Base-by-base conservation (phyloP, 2,113 vertebrate genomes). In the Butorides virescens region DNA sequence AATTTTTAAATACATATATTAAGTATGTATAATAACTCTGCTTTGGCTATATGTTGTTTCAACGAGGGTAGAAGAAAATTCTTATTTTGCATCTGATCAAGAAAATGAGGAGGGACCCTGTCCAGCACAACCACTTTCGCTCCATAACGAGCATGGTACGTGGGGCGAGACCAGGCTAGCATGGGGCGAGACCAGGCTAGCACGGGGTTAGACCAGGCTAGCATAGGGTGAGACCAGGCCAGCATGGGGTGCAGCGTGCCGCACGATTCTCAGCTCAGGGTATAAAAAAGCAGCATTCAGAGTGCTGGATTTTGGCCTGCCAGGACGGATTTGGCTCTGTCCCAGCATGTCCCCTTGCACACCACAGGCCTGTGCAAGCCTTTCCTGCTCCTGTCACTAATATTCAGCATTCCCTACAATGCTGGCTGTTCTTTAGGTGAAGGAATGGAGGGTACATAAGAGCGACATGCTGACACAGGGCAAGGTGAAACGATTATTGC, bases 171-270 rank as follows among this genome's bases (percentile, higher is more conserved):
- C 37, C 37, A 37, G 37, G 37, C 37, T 37, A 37, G 37, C 37
- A 37, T n/a, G n/a, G 42, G 39, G 39, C 9, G 39, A 42, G 56
- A 71, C 29, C 37, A 52, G 80, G 42, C n/a, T n/a, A n/a, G n/a
- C n/a, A n/a, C n/a, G n/a, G n/a, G n/a, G n/a, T n/a, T n/a, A n/a
- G n/a, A n/a, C n/a, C n/a, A n/a, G n/a, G n/a, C n/a, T 42, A 9
- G 58, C 53, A 16, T 7, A 1, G 5, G 1, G 1, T 0, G 0
- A 42, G 56, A 71, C 29, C 37, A 52, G 80, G 42, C n/a, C 37
- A 10, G 58, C 53, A 16, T 8, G 1, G 5, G 1, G 1, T 0
- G 0, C 37, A 29, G 7, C 11, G 2, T 8, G 32, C 47, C 25
- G 34, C 5, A 2, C 4, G 10, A 18, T n/a, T 66, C 42, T 75